Evolutionary conservation across 1,140 invertebrate species (phyloP).

Genomic region (Thaumatotibia leucotreta): DNA sequence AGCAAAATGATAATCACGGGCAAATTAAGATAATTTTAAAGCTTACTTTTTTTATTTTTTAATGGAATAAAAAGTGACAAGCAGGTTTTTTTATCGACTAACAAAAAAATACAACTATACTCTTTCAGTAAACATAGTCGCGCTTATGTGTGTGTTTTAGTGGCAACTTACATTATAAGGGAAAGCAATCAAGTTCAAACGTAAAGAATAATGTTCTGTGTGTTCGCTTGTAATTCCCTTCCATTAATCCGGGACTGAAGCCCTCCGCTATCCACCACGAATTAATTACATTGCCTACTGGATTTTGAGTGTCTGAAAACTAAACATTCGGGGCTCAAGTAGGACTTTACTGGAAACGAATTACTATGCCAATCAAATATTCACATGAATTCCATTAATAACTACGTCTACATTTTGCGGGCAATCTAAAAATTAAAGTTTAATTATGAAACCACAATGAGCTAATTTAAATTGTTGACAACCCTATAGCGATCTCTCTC

Average conservation of each 20-base stretch:
- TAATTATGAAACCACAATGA: slow-evolving; percentile 1
- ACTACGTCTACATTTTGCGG: background rate
- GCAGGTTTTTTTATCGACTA: no score
- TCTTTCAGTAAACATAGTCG: no score
- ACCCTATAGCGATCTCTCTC: background rate
- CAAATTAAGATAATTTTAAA: no score
- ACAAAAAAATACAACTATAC: no score
- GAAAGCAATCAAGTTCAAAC: slow-evolving; percentile 24
- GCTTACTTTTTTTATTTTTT: no score
- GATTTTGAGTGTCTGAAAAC: slow-evolving; percentile 41
- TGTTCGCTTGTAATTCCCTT: slow-evolving; percentile 51
- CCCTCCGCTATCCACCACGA: slow-evolving; percentile 61
- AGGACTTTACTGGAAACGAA: background rate
- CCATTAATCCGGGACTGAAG: slow-evolving; percentile 58
- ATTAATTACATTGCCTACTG: slow-evolving; percentile 63
- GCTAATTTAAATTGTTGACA: slow-evolving; percentile 6
- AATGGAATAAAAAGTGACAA: no score
- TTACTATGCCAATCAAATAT: background rate
- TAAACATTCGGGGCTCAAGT: background rate
- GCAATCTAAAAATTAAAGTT: background rate
- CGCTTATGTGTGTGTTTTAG: no score
- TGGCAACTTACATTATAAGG: background rate
- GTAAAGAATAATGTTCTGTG: slow-evolving; percentile 26
- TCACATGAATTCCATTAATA: background rate
- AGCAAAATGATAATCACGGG: no score